A percentile compares a stretch with the other conserved stretches of the same genome.
Conservation (phyloP, 2,797 vertebrate genomes). For the Scyliorhinus canicula region DNA sequence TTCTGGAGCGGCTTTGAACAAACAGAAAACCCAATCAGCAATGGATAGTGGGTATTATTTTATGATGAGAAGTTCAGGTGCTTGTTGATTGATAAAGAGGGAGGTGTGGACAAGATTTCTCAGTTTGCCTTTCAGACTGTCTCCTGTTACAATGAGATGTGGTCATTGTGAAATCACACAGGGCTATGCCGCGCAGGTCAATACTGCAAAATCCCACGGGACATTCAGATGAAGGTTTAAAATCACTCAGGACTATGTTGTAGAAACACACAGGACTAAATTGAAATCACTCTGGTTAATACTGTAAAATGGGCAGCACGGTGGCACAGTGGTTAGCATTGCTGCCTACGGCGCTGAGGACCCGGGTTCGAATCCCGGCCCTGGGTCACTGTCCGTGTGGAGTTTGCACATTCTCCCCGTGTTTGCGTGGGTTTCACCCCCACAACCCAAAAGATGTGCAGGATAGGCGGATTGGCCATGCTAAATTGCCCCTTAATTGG, state of each 20-base stretch:
- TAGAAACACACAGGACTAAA: not conserved
- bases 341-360: no score
- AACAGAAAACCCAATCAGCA: conserved; percentile 36
- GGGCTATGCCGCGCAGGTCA: not conserved
- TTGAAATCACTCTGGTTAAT: not conserved
- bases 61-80: conserved; percentile 42
- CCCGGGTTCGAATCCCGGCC: no score
- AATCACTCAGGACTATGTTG: no score
- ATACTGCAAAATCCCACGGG: not conserved
- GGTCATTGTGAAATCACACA: not conserved
- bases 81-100: conserved; percentile 42
- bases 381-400: no score
- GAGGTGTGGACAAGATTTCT: conserved; percentile 41
- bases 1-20: conserved; percentile 39
- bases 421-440: no score
- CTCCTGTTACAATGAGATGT: not conserved
- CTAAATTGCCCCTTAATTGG: no score
- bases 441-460: no score
- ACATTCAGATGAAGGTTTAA: not conserved
- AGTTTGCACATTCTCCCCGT: no score
- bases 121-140: not conserved
- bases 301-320: no score
- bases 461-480: no score
- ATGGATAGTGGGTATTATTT: conserved; percentile 42
- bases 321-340: no score